These are phyloP conservation scores for Pedetes capensis DNA, from an alignment of 2,113 vertebrate genomes.

Conservation along the genomic window DNA sequence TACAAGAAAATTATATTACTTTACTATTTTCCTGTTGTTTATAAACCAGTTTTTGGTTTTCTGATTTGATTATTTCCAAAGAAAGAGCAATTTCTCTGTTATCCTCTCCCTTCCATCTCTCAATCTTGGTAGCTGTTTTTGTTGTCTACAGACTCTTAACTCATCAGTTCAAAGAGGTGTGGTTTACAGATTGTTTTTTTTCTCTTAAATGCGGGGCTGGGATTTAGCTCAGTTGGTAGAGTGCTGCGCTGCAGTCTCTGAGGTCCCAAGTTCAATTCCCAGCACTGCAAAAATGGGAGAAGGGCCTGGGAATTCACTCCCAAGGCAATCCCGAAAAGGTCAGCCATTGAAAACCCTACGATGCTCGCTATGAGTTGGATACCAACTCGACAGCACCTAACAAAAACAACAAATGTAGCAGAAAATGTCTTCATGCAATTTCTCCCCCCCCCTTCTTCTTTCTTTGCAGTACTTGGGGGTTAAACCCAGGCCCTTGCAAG, in stretches of 20 bases:
- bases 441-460: background rate
- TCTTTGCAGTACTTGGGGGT: no score
- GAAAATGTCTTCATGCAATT: background rate
- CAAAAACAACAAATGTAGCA: no score
- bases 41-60: background rate
- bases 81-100: background rate
- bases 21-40: background rate
- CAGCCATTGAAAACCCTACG: no score
- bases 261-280: no score
- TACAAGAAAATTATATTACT: background rate
- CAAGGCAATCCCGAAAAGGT: no score
- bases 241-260: no score
- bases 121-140: background rate
- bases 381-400: no score
- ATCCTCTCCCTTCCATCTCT: background rate
- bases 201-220: background rate
- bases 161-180: background rate
- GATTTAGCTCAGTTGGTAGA: no score
- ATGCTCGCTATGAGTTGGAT: no score
- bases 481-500: no score
- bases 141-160: background rate
- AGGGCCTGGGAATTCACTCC: no score
- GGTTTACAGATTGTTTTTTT: background rate
- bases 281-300: no score
- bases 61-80: constrained; percentile 9